Percentiles rank a stretch among this genome's conserved stretches.
Conservation (phyloP, 2,113 vertebrate species). For the Cavia aperea region DNA sequence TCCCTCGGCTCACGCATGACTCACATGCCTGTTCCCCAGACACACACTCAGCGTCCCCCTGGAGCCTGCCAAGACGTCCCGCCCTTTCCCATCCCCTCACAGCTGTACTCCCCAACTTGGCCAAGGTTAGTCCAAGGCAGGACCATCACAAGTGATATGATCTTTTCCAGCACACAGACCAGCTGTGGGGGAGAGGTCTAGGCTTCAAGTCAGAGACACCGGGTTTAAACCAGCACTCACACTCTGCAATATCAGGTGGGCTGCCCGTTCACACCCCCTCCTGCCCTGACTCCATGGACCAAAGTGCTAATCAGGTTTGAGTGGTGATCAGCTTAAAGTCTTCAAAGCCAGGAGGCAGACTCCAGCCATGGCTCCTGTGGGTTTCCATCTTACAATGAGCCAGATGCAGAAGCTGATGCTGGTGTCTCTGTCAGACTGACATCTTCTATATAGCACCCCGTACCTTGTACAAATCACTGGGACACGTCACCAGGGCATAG, state of each 20-base stretch:
- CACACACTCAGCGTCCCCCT: not conserved
- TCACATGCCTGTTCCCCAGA: not conserved
- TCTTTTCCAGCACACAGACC: not conserved
- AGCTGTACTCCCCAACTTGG: not conserved
- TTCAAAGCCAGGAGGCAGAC: not conserved
- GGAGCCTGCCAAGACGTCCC: not conserved
- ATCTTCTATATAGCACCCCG: not conserved
- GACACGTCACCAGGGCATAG: not conserved
- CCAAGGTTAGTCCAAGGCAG: not conserved
- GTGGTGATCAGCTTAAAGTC: not conserved
- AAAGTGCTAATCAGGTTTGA: not conserved
- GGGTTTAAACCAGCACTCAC: not conserved
- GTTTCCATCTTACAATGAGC: not conserved
- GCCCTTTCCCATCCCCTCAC: not conserved
- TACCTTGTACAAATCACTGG: not conserved
- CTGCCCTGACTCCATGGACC: not conserved
- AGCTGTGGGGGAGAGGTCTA: not conserved
- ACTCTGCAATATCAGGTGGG: not conserved
- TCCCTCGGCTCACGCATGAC: not conserved
- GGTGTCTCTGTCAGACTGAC: not conserved
- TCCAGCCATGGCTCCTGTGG: not conserved
- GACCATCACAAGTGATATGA: not conserved
- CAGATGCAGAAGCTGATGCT: not conserved
- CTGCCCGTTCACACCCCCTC: not conserved
- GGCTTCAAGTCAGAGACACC: not conserved